These are phyloP conservation scores for Eulithis prunata DNA, from an alignment of 2,888 invertebrate species.

Conservation along the genomic window DNA sequence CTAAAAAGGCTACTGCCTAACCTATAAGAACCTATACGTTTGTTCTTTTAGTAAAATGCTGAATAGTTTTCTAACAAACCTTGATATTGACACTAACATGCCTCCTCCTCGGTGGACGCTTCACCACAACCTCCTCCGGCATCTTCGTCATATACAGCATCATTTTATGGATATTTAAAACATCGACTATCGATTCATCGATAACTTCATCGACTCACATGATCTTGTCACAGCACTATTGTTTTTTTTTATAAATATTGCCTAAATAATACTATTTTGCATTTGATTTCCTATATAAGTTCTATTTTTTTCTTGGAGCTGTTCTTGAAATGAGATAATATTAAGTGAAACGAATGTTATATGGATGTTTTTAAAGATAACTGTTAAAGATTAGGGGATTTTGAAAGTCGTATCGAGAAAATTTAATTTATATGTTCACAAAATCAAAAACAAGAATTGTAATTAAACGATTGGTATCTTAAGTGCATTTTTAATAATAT, in stretches of 20 bases:
- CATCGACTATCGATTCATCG: constrained; percentile 33
- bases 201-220: constrained; percentile 38
- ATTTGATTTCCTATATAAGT: constrained; percentile 5
- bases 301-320: constrained; percentile 13
- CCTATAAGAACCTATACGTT: too few relatives aligned
- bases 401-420: too few relatives aligned
- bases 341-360: constrained; percentile 4
- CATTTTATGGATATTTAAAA: constrained; percentile 56
- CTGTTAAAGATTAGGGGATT: too few relatives aligned
- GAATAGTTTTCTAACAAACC: constrained; percentile 54
- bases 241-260: constrained; percentile 13
- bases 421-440: too few relatives aligned
- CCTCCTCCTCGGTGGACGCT: constrained; percentile 70
- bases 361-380: not conserved
- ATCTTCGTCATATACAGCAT: constrained; percentile 74
- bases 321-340: not conserved
- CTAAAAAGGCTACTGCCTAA: too few relatives aligned
- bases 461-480: too few relatives aligned
- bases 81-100: constrained; percentile 76
- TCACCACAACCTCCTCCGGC: constrained; percentile 67
- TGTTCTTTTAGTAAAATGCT: not conserved
- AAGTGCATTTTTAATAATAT: too few relatives aligned
- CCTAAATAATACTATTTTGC: too few relatives aligned
- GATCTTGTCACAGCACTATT: constrained; percentile 45
- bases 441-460: too few relatives aligned